These are phyloP conservation scores for Chaetogeoica ovagalla DNA, from an alignment of 2,888 invertebrate genomes.

Conservation along the genomic window DNA sequence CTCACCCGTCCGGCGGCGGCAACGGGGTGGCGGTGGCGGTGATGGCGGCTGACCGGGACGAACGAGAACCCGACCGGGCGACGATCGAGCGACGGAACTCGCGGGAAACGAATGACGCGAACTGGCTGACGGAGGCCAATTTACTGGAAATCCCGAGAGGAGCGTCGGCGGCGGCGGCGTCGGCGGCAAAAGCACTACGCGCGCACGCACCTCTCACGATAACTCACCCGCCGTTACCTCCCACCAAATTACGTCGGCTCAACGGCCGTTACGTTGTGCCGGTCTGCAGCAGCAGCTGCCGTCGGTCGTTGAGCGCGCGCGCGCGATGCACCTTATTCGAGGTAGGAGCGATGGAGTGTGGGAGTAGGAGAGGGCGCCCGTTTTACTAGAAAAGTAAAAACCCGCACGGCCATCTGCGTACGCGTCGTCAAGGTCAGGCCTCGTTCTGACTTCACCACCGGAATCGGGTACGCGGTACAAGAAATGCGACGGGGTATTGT, in stretches of 20 bases:
- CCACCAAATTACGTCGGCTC: not conserved
- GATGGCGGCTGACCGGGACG: not conserved
- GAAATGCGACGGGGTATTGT: too few relatives aligned
- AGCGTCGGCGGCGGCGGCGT: conserved; percentile 23
- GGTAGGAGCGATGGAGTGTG: too few relatives aligned
- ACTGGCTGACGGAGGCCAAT: conserved; percentile 17
- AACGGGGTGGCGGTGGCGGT: not conserved
- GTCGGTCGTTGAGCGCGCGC: not conserved
- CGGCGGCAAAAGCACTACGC: not conserved
- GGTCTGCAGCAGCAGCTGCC: not conserved
- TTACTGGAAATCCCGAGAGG: conserved; percentile 33
- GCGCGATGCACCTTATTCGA: too few relatives aligned
- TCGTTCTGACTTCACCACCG: too few relatives aligned
- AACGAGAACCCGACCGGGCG: not conserved
- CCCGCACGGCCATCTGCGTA: too few relatives aligned
- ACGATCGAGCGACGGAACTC: conserved; percentile 22
- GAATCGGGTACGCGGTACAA: too few relatives aligned
- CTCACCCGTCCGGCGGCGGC: not conserved
- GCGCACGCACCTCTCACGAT: not conserved
- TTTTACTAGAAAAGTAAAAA: too few relatives aligned
- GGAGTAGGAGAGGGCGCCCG: too few relatives aligned
- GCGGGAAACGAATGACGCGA: conserved; percentile 38
- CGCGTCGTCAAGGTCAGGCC: too few relatives aligned
- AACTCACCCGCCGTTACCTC: not conserved
- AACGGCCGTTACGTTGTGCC: conserved; percentile 42